Evolutionary conservation across 64 coral and sea anemone genomes (phyloP).

Genomic region (Catalaphyllia jardinei): DNA sequence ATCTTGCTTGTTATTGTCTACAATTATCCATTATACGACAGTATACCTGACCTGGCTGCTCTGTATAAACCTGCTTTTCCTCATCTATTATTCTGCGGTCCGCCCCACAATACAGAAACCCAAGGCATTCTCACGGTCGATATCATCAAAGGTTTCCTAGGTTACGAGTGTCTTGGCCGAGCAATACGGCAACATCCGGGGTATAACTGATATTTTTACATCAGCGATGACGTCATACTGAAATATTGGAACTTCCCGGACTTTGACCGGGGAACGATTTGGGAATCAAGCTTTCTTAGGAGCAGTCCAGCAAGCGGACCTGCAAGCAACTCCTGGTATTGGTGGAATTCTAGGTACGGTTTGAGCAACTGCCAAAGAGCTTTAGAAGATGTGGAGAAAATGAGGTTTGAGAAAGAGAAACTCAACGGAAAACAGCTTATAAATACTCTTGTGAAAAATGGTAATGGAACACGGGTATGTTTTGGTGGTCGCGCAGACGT

Average conservation of each 20-base stretch:
- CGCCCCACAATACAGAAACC: constrained; percentile 32
- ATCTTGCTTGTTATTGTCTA: constrained; percentile 79
- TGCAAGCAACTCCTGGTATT: constrained; percentile 67
- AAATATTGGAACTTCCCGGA: constrained; percentile 88
- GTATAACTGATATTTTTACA: constrained; percentile 85
- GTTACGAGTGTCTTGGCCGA: constrained; percentile 86
- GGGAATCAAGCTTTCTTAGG: constrained; percentile 75
- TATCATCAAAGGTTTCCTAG: constrained; percentile 64
- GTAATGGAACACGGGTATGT: constrained; percentile 70
- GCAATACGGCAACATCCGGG: constrained; percentile 78
- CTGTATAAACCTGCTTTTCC: constrained; percentile 78
- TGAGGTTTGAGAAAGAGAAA: constrained; percentile 27
- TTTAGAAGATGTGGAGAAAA: constrained; percentile 68
- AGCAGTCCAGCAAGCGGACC: not conserved
- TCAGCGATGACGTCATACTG: constrained; percentile 91
- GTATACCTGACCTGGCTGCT: constrained; percentile 50
- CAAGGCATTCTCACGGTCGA: constrained; percentile 58
- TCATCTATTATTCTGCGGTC: constrained; percentile 76
- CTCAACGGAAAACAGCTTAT: constrained; percentile 24
- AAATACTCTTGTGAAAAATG: constrained; percentile 58
- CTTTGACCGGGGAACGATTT: constrained; percentile 65
- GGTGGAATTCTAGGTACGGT: constrained; percentile 80
- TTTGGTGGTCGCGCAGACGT: constrained; percentile 85
- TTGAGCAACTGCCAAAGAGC: constrained; percentile 75
- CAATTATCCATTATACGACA: constrained; percentile 91